Conservation (phyloP, 2,888 invertebrate species). For the Hipparchia semele region DNA sequence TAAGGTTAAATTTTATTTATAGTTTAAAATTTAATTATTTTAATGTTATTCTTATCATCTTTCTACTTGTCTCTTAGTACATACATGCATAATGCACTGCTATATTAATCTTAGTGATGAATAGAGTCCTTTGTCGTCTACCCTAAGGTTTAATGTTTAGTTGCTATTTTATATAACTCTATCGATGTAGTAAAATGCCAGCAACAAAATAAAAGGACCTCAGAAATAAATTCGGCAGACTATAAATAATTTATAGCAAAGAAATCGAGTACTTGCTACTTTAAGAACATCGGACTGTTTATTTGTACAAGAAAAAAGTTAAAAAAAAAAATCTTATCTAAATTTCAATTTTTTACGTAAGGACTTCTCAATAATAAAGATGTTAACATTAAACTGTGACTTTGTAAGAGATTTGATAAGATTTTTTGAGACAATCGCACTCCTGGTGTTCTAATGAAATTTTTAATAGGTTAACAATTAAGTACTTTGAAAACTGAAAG, state of each 20-base stretch:
- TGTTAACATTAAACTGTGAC: not conserved
- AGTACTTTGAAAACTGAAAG: no score
- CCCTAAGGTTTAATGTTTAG: not conserved
- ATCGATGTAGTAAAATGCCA: constrained; percentile 1
- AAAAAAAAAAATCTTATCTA: constrained; percentile 8
- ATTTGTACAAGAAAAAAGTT: not conserved
- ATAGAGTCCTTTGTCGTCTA: constrained; percentile 20
- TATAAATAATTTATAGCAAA: constrained; percentile 17
- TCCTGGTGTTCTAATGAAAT: no score
- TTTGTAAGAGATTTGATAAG: not conserved
- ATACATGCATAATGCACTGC: constrained; percentile 6
- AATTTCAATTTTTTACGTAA: constrained; percentile 1
- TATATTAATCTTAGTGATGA: constrained; percentile 10
- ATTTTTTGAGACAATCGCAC: no score
- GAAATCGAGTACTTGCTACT: not conserved
- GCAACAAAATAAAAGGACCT: not conserved
- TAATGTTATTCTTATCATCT: not conserved
- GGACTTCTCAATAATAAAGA: not conserved
- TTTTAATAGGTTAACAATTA: no score
- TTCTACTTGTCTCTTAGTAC: constrained; percentile 3
- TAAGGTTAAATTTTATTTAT: no score
- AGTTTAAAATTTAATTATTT: no score
- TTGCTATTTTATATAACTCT: constrained; percentile 9
- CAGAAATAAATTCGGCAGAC: constrained; percentile 13
- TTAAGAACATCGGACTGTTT: constrained; percentile 11